These are phyloP conservation scores for Chlorops oryzae DNA, from an alignment of 1,140 invertebrate species.

Conservation along the genomic window DNA sequence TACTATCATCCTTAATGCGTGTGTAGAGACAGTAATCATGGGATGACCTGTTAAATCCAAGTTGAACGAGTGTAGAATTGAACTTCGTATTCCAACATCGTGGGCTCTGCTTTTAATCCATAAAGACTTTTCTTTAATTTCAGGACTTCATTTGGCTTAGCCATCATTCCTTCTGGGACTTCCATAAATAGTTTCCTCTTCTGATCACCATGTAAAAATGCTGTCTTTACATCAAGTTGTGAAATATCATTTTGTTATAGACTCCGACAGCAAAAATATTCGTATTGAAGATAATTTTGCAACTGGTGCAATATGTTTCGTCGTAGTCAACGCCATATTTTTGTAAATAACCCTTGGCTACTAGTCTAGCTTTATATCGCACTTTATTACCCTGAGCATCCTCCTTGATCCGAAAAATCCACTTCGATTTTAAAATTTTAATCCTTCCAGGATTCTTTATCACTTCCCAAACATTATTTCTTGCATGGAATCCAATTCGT, in stretches of 20 bases:
- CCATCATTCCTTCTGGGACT: conserved; percentile 29
- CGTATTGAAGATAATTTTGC: conserved; percentile 23
- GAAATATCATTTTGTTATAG: conserved; percentile 6
- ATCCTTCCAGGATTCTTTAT: too few species aligned
- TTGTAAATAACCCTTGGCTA: too few species aligned
- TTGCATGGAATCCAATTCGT: too few species aligned
- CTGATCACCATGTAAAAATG: conserved; percentile 45
- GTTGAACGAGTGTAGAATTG: conserved; percentile 14
- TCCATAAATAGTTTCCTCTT: conserved; percentile 43
- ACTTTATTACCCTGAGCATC: too few species aligned
- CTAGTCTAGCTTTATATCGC: too few species aligned
- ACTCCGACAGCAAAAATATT: conserved; percentile 18
- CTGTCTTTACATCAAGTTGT: conserved; percentile 39
- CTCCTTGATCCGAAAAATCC: too few species aligned
- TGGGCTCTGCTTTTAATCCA: conserved; percentile 47
- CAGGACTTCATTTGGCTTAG: conserved; percentile 21
- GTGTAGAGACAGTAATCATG: too few species aligned
- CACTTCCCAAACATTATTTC: too few species aligned
- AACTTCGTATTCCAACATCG: conserved; percentile 40
- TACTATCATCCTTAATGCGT: conserved; percentile 18
- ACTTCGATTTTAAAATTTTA: too few species aligned
- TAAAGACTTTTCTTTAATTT: conserved; percentile 45
- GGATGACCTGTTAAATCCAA: too few species aligned
- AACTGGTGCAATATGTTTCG: conserved; percentile 22
- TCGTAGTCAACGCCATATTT: conserved; percentile 16